A percentile compares a stretch with the other conserved stretches of the same genome.
Conservation (phyloP, 2,113 vertebrate species). For the Cyprinodon tularosa region DNA sequence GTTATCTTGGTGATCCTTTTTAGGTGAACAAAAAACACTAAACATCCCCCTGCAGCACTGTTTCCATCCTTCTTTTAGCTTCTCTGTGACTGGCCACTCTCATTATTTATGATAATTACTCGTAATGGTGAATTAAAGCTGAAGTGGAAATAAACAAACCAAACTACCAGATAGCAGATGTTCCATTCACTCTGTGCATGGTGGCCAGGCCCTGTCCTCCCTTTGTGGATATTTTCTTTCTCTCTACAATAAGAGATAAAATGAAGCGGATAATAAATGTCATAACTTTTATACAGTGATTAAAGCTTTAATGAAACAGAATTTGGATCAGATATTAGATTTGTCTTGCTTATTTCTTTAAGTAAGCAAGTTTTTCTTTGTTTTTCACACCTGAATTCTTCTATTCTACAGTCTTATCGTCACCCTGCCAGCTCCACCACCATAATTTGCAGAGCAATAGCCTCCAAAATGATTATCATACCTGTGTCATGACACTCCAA, state of each 20-base stretch:
- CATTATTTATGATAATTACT: constrained; percentile 63
- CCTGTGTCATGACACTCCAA: no score
- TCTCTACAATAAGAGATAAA: constrained; percentile 28
- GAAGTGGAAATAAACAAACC: constrained; percentile 37
- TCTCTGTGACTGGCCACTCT: constrained; percentile 44
- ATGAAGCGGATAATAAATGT: constrained; percentile 44
- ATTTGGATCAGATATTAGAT: neutral
- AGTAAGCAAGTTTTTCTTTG: no score
- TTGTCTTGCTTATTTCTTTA: neutral
- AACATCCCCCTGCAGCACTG: constrained; percentile 26
- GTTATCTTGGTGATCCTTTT: constrained; percentile 13
- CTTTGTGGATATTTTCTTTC: constrained; percentile 1
- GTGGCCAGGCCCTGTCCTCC: constrained; percentile 5
- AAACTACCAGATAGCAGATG: constrained; percentile 64
- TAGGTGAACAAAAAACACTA: constrained; percentile 64
- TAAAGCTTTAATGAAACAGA: neutral
- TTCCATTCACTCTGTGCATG: constrained; percentile 25
- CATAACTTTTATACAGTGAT: constrained; percentile 4
- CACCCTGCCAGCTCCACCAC: no score
- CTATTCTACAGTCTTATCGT: no score
- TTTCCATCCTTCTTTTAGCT: constrained; percentile 56
- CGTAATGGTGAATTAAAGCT: constrained; percentile 59
- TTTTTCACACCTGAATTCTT: no score
- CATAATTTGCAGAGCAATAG: no score
- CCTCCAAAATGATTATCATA: no score